Conservation (phyloP, 37 sponge, comb jelly and placozoan species). For the Oscarella lobularis region DNA sequence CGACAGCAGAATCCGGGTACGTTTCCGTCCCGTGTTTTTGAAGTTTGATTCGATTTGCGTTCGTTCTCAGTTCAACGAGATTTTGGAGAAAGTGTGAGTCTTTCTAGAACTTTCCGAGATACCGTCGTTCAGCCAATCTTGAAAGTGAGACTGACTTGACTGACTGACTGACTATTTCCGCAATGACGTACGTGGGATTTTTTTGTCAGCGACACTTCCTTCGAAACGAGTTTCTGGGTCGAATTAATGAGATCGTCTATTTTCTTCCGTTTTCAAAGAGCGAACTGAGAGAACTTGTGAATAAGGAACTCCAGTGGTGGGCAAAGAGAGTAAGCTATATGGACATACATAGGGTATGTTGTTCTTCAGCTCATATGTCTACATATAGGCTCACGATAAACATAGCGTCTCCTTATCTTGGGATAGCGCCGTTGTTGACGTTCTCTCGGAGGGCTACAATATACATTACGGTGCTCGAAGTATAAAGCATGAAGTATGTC, state of each 20-base stretch:
- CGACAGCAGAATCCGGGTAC: background rate
- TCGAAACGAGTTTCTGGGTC: slow-evolving; percentile 89
- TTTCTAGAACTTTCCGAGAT: slow-evolving; percentile 76
- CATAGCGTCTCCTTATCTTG: slow-evolving; percentile 66
- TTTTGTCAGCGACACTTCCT: slow-evolving; percentile 48
- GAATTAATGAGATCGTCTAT: slow-evolving; percentile 94
- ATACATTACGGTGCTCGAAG: slow-evolving; percentile 88
- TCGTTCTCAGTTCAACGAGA: slow-evolving; percentile 13
- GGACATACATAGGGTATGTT: background rate
- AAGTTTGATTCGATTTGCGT: no score
- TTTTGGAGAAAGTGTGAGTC: slow-evolving; percentile 29
- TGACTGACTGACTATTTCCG: background rate
- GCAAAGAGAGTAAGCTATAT: slow-evolving; percentile 35
- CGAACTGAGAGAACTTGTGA: slow-evolving; percentile 67
- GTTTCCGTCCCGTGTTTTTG: no score
- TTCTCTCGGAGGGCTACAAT: slow-evolving; percentile 81
- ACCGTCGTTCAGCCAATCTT: slow-evolving; percentile 78
- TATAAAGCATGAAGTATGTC: slow-evolving; percentile 81
- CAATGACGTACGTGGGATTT: background rate
- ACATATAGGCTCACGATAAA: slow-evolving; percentile 42
- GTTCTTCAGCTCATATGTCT: background rate
- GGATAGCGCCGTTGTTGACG: slow-evolving; percentile 52
- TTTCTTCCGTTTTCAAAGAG: slow-evolving; percentile 82
- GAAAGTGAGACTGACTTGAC: slow-evolving; percentile 37
- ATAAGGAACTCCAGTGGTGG: slow-evolving; percentile 62